Base-by-base conservation (phyloP, 92 coral and sea anemone species). In the Siderastrea radians region DNA sequence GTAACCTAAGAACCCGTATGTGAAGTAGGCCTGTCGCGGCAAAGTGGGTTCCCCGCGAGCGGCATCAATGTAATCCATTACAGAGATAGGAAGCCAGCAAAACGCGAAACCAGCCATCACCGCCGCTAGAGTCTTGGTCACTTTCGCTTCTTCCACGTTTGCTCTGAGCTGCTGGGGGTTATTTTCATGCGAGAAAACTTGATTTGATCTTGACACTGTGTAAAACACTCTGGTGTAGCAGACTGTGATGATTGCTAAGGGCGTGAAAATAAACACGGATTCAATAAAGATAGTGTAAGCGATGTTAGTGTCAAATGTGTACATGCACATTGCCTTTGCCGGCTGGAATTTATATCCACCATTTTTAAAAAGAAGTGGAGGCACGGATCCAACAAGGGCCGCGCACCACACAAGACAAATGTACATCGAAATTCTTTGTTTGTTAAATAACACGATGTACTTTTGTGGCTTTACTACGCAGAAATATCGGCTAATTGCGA, bases 51-150 rank as follows among this genome's bases (percentile, higher is more conserved):
- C 38, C 38, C 38, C 0, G 38, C 38, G 38, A 26, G 38, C 38
- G 38, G 38, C 38, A 26, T 26, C 38, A 26, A 26, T 26, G 38
- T 26, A 26, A 26, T 26, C 38, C 38, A 26, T 26, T 26, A 26
- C 38, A 26, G 38, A 0, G 38, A 26, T 26, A 26, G 38, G 38
- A 26, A 26, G 38, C 38, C 38, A 26, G 38, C 38, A 26, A 26
- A 26, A 26, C 38, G 38, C 38, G 38, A 68, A 93, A 3, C 96
- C 93, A 38, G 78, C 77, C 65, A 93, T 84, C 6, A 93, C 93
- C 57, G 68, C 81, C 57, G 88, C 93, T 9, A 93, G 81, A 7
- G 96, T 93, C 74, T 93, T 90, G 45, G 96, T 93, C 38, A 26
- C 38, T 26, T 26, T 26, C 38, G 38, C 38, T 26, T 26, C 38